Evolutionary conservation across 2,797 vertebrate species (phyloP).

Genomic region (Otolemur crassicaudatus): DNA sequence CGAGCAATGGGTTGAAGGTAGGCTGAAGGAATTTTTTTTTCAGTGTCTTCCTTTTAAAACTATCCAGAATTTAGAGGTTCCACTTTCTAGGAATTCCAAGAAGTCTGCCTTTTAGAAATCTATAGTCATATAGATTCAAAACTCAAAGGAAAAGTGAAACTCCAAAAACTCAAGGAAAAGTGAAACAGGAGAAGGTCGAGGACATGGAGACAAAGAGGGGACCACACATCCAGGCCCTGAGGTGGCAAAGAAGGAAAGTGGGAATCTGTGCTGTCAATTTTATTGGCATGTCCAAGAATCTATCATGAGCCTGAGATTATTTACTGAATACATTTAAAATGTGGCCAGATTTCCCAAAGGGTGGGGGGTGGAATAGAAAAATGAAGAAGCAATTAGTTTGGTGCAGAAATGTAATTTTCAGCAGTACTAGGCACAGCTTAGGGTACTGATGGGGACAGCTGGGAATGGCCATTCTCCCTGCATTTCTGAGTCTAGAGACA

Average conservation of each 20-base stretch:
- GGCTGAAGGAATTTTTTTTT: background rate
- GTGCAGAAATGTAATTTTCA: background rate
- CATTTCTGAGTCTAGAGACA: background rate
- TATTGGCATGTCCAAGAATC: background rate
- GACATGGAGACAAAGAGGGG: background rate
- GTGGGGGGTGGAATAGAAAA: background rate
- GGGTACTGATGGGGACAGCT: background rate
- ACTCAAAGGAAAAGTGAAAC: background rate
- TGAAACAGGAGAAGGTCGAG: background rate
- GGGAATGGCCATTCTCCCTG: background rate
- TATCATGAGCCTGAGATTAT: background rate
- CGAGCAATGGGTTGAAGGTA: background rate
- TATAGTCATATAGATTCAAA: background rate
- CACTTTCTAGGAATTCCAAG: background rate
- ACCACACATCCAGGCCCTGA: background rate
- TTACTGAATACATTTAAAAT: background rate
- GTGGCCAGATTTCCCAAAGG: background rate
- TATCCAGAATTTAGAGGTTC: background rate
- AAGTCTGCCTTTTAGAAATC: background rate
- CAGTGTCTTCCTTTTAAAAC: constrained; percentile 3
- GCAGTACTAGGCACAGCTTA: background rate
- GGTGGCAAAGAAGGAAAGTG: background rate
- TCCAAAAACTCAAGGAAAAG: background rate
- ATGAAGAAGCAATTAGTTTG: background rate
- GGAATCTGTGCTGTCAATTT: background rate